Evolutionary conservation across 1,140 invertebrate genomes (phyloP), one percentile per base, ranked within the genome.

Genomic region (Cylas formicarius): DNA sequence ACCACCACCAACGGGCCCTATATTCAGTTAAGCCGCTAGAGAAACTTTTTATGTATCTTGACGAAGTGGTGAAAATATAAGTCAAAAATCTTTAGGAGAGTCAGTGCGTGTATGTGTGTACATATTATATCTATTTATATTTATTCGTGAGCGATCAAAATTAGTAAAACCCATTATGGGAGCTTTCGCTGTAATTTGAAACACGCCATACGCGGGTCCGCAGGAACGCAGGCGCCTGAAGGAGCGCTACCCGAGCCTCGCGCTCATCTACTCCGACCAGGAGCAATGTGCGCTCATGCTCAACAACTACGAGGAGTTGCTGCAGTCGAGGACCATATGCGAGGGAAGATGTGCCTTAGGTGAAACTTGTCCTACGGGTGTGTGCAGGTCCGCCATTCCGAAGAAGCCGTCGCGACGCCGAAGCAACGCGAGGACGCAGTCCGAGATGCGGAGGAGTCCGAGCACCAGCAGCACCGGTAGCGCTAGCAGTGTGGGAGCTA

Each of bases 291-390:
- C 74, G 7, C 62, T 78, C 3, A 83, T 88, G 61, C 71, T 93
- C 16, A 77, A 80, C 52, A 84, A 81, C 44, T 93, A 90, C 61
- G 82, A 90, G 58, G 81, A 82, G 34, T 72, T 88, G 55, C 70
- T 89, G 4, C 73, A 78, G 41, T 78, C 84, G 18, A 71, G 76
- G 21, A 81, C 86, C 53, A 84, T 90, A 48, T 91, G 87, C 67
- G 86, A 90, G 62, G 86, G 86, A 21, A 82, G 84, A 60, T 91
- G 87, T 63, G 72, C 81, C 4, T 77, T 87, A 71, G 84, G 84
- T n/a, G 73, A 86, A 53, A 76, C 80, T 27, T 90, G 86, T 72
- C 86, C 86, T 1, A 87, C 84, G 45, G 86, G 86, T 65, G 61
- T 77, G 2, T 80, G 77, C 51, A 65, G 57, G 44, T 36, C 50